A percentile compares a stretch with the other conserved stretches of the same genome.
Evolutionary conservation across 92 coral and sea anemone genomes (phyloP).

Genomic region (Porites lobata): DNA sequence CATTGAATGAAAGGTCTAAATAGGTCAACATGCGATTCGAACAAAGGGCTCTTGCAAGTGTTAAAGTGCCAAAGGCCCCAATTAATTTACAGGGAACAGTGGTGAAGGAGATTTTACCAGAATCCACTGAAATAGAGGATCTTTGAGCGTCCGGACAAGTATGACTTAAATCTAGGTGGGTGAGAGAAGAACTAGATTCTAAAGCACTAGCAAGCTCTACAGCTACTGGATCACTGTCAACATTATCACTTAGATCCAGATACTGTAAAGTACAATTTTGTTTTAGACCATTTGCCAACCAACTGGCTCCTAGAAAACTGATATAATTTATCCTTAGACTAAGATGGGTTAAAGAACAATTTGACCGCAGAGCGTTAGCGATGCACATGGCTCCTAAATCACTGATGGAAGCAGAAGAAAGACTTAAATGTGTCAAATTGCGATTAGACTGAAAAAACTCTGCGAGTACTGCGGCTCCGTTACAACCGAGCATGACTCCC

Average conservation of each 20-base stretch:
- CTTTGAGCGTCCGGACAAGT: too few species aligned
- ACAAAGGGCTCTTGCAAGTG: conserved; percentile 16
- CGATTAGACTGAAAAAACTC: neutral
- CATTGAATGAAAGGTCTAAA: neutral
- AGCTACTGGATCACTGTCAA: neutral
- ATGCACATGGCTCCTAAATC: neutral
- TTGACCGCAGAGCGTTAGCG: neutral
- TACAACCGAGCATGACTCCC: too few species aligned
- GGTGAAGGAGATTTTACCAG: neutral
- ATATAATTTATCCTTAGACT: neutral
- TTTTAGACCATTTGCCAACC: neutral
- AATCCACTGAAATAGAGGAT: too few species aligned
- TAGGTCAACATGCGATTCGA: neutral
- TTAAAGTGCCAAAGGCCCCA: neutral
- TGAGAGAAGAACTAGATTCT: neutral
- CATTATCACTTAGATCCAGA: conserved; percentile 8
- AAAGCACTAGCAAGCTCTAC: neutral
- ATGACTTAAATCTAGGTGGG: neutral
- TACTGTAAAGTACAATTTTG: neutral
- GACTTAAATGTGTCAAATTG: conserved; percentile 16
- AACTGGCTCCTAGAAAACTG: neutral
- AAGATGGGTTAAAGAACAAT: conserved; percentile 15
- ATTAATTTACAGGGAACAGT: neutral
- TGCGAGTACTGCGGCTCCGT: neutral
- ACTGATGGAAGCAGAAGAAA: neutral